Percentiles rank a stretch among this genome's conserved stretches.
Evolutionary conservation across 2,113 vertebrate species (phyloP).

Genomic region (Neoarius graeffei): DNA sequence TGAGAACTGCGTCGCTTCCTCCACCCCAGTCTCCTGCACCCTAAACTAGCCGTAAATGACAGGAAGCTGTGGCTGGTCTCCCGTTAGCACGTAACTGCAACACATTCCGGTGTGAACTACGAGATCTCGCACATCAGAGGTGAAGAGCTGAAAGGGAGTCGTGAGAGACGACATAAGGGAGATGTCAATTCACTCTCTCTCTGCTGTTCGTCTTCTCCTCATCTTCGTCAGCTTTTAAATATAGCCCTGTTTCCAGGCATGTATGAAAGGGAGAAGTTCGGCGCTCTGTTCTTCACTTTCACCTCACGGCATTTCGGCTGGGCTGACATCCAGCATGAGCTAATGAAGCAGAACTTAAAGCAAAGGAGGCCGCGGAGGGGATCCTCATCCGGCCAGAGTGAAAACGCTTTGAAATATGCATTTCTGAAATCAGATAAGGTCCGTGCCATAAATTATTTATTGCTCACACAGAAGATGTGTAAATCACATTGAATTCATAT

Average conservation of each 20-base stretch:
- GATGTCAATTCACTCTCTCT: constrained; percentile 27
- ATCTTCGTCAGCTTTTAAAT: constrained; percentile 29
- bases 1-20: constrained; percentile 24
- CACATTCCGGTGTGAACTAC: constrained; percentile 23
- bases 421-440: constrained; percentile 22
- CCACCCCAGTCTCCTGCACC: neutral
- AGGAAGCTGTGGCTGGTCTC: constrained; percentile 6
- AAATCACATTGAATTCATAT: constrained; percentile 33
- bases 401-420: constrained; percentile 18
- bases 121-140: constrained; percentile 36
- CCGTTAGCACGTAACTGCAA: constrained; percentile 4
- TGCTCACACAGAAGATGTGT: constrained; percentile 4
- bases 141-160: neutral
- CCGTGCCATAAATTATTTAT: constrained; percentile 26
- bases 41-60: constrained; percentile 6
- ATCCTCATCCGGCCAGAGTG: neutral
- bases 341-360: constrained; percentile 36
- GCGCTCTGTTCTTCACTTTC: constrained; percentile 21
- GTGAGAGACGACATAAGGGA: constrained; percentile 32
- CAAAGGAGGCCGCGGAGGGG: neutral
- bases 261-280: constrained; percentile 21
- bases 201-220: constrained; percentile 18
- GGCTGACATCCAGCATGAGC: constrained; percentile 19
- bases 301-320: constrained; percentile 33
- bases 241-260: constrained; percentile 40